phyloP scores from a whole-genome alignment of 92 coral and sea anemone species.

The Scolanthus callimorphus region DNA sequence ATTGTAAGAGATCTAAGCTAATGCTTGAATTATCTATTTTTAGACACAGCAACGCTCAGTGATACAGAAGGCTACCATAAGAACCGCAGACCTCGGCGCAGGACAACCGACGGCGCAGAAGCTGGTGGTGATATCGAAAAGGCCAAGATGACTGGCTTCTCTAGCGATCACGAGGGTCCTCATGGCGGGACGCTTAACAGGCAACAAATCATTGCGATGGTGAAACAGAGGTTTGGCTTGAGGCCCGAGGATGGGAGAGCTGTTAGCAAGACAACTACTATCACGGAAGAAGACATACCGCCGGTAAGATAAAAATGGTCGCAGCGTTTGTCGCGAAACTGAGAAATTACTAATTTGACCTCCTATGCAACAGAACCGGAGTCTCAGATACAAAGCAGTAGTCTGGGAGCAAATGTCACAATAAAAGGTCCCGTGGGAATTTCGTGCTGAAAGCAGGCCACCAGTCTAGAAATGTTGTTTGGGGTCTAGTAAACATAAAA shows the following conservation, averaged over 20 bases:
- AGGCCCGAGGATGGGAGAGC: constrained; percentile 50
- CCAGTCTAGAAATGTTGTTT: no score
- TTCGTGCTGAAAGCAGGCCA: no score
- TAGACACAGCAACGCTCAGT: constrained; percentile 85
- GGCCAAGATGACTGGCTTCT: constrained; percentile 64
- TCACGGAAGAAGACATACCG: constrained; percentile 41
- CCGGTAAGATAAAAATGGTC: no score
- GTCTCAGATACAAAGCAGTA: no score
- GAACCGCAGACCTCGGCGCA: constrained; percentile 71
- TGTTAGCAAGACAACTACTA: constrained; percentile 35
- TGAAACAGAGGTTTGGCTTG: constrained; percentile 83
- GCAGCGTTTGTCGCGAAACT: no score
- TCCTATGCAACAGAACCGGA: no score
- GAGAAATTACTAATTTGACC: no score
- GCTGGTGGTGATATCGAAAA: constrained; percentile 54
- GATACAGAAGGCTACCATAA: constrained; percentile 77
- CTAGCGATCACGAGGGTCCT: constrained; percentile 74
- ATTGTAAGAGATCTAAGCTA: no score
- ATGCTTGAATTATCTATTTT: no score
- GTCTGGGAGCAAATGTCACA: no score
- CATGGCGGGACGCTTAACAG: constrained; percentile 63
- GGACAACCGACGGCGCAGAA: constrained; percentile 84
- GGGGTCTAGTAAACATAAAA: no score
- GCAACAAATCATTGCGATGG: constrained; percentile 83
- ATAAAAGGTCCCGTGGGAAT: no score